Conservation (phyloP, 2,113 vertebrate species). For the Campylorhamphus procurvoides region DNA sequence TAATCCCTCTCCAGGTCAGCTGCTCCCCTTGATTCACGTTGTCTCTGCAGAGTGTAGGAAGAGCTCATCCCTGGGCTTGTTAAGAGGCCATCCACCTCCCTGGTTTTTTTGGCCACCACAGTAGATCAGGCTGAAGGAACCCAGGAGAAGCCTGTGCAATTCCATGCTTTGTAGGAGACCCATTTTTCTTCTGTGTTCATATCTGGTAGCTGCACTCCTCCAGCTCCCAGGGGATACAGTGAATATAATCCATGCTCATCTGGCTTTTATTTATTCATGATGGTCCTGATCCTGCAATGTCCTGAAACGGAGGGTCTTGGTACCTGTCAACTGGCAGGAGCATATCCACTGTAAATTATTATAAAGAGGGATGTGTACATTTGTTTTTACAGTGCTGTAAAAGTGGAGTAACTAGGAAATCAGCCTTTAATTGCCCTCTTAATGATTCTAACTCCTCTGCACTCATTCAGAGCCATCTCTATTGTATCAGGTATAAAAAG, state of each 20-base stretch:
- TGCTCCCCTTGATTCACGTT: background rate
- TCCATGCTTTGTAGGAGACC: background rate
- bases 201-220: background rate
- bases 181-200: background rate
- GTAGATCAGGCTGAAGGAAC: background rate
- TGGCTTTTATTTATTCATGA: background rate
- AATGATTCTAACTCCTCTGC: background rate
- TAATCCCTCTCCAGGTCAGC: background rate
- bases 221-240: background rate
- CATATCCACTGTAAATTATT: background rate
- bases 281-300: background rate
- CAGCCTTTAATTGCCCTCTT: background rate
- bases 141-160: background rate
- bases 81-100: background rate
- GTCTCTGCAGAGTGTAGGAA: background rate
- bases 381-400: background rate
- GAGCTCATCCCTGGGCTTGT: background rate
- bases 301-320: background rate
- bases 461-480: background rate
- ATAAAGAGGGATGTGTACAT: background rate
- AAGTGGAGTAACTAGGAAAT: constrained; percentile 1
- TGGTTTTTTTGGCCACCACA: background rate
- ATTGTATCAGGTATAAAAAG: background rate
- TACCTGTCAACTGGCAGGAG: background rate
- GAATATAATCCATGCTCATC: background rate